Evolutionary conservation across 53 echinoderm and acorn worm genomes (phyloP), one percentile per base, ranked within the genome.

Genomic region (Mesocentrotus franciscanus): DNA sequence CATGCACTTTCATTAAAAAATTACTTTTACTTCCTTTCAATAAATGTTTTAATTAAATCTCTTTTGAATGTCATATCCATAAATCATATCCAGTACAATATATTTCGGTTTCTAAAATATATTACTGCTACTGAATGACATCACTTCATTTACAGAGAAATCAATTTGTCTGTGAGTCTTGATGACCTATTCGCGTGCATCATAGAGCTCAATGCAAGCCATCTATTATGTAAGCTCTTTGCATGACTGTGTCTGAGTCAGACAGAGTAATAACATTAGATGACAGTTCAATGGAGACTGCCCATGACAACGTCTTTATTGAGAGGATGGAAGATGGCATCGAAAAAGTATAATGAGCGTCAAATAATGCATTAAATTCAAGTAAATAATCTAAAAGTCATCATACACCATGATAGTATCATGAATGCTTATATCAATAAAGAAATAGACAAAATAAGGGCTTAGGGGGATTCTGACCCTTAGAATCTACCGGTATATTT

Each of bases 231-330:
- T 91, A 91, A 91, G 91, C 66, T 91, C 33, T 66, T 13, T 91
- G 35, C 11, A 91, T 92, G 92, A 92, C 92, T 22, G 34, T 56
- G 66, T 49, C 22, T 92, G 92, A 92, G 71, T 92, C 92, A 92
- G 92, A 39, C 92, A 64, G 70, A 56, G 27, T 74, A 92, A 72
- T 92, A 61, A 66, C 62, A 66, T 91, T 61, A 91, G 66, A 91
- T 91, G 91, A 66, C 64, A 91, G 91, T 91, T 91, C 36, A 91
- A 66, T 91, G 91, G 66, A 91, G 91, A 91, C 91, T 57, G 90
- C 62, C 90, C 61, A 61, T 20, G 66, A 61, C 90, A 90, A 42
- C 84, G 10, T 55, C 55, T 78, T 49, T 26, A 85, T 24, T 26
- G 14, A 4, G 75, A 87, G 87, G 58, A 57, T 27, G 56, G 58